Evolutionary conservation across 92 coral and sea anemone species (phyloP).

Genomic region (Phymanthus crucifer): DNA sequence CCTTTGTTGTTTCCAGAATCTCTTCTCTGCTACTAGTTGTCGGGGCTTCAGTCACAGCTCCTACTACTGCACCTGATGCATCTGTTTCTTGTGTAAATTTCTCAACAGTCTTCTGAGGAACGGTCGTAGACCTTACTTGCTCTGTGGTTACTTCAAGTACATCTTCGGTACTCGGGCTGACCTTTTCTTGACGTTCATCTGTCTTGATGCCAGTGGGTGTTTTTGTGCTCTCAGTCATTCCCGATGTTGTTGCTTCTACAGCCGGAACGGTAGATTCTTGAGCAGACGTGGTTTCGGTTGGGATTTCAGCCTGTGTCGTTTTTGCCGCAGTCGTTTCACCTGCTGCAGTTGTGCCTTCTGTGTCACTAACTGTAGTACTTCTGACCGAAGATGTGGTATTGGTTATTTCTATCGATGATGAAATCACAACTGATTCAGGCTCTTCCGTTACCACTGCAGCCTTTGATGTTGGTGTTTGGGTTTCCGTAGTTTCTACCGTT

Average conservation of each 20-base stretch:
- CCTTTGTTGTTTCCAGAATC: no score
- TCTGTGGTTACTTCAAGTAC: no score
- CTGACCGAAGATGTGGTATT: background rate
- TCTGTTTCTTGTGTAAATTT: background rate
- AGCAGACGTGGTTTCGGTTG: background rate
- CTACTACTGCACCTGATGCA: background rate
- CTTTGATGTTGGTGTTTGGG: no score
- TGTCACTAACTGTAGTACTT: background rate
- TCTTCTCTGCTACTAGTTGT: no score
- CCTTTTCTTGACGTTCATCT: no score
- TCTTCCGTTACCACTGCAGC: background rate
- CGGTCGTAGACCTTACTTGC: background rate
- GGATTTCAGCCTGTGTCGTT: background rate
- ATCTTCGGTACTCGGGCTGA: no score
- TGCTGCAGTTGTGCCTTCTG: background rate
- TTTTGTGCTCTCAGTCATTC: no score
- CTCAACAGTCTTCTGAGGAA: background rate
- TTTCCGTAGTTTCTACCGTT: no score
- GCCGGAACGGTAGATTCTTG: no score
- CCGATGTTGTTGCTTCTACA: no score
- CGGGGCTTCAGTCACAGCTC: no score
- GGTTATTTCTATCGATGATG: background rate
- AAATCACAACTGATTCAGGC: background rate
- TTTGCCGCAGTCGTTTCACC: background rate
- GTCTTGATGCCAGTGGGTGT: no score